A percentile compares a stretch with the other conserved stretches of the same genome.
phyloP scores from a whole-genome alignment of 2,888 invertebrate genomes.

The Seladonia tumulorum region DNA sequence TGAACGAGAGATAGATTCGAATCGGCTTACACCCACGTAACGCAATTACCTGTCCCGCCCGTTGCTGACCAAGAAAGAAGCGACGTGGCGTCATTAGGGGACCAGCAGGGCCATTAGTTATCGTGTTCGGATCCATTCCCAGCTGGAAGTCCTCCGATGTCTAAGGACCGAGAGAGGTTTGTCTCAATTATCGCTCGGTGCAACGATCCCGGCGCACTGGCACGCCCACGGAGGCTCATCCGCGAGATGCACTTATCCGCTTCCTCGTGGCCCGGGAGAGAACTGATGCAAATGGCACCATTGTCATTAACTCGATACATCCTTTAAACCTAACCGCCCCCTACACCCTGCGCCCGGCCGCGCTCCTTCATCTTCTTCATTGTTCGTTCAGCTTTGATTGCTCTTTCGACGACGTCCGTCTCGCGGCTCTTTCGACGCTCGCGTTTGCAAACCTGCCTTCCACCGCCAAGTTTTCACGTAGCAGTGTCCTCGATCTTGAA shows the following conservation, averaged over 20 bases:
- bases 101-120: constrained; percentile 57
- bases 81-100: constrained; percentile 51
- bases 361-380: constrained; percentile 48
- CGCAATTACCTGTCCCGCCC: constrained; percentile 41
- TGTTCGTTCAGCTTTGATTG: constrained; percentile 66
- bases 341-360: background rate
- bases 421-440: background rate
- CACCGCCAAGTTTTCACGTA: too few relatives aligned
- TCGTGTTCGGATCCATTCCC: constrained; percentile 54
- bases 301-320: constrained; percentile 75
- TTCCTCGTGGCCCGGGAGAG: constrained; percentile 65
- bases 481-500: too few relatives aligned
- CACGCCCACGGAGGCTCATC: constrained; percentile 68
- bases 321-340: constrained; percentile 66
- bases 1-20: constrained; percentile 12
- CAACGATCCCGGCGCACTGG: constrained; percentile 66
- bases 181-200: constrained; percentile 69
- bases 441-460: background rate
- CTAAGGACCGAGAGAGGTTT: constrained; percentile 66
- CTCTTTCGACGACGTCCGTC: constrained; percentile 50
- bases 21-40: constrained; percentile 40
- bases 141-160: constrained; percentile 56
- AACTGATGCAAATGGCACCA: constrained; percentile 71
- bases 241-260: constrained; percentile 68
- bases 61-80: constrained; percentile 20